Evolutionary conservation across 2,113 vertebrate species (phyloP).

Genomic region (Uria lomvia): DNA sequence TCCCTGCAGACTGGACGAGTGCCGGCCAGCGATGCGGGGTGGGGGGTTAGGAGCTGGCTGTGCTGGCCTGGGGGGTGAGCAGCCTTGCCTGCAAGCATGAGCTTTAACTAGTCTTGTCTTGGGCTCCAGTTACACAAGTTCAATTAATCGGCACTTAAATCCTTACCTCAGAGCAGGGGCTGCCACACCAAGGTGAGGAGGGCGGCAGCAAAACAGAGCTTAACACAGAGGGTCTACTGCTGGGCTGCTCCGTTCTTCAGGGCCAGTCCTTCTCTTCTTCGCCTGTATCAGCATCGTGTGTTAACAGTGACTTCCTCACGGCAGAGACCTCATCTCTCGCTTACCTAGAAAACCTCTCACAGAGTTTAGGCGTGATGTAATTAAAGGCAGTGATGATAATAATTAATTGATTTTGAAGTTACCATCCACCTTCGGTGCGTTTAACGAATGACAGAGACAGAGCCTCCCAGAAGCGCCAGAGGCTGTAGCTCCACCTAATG

Average conservation of each 20-base stretch:
- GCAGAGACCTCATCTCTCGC: neutral
- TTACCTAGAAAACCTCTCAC: neutral
- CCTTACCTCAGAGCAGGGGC: neutral
- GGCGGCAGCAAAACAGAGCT: neutral
- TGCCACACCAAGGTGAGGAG: neutral
- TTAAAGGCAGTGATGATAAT: neutral
- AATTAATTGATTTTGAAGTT: neutral
- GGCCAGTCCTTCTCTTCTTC: neutral
- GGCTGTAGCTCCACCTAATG: neutral
- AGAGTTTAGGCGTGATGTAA: accelerated
- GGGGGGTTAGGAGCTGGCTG: too few relatives aligned
- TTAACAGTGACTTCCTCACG: neutral
- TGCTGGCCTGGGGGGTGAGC: neutral
- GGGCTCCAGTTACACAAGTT: neutral
- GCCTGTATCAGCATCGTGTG: accelerated
- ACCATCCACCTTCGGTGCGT: accelerated
- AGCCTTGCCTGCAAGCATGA: neutral
- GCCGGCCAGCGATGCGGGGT: accelerated
- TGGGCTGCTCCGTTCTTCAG: neutral
- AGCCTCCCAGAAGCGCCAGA: neutral
- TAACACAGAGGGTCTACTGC: neutral
- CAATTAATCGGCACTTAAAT: neutral
- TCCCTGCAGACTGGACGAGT: neutral
- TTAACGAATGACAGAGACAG: neutral
- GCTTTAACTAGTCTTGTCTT: neutral